Evolutionary conservation across 2,888 invertebrate genomes (phyloP), one percentile per base, ranked within the genome.

Genomic region (Apodemia hepburni): DNA sequence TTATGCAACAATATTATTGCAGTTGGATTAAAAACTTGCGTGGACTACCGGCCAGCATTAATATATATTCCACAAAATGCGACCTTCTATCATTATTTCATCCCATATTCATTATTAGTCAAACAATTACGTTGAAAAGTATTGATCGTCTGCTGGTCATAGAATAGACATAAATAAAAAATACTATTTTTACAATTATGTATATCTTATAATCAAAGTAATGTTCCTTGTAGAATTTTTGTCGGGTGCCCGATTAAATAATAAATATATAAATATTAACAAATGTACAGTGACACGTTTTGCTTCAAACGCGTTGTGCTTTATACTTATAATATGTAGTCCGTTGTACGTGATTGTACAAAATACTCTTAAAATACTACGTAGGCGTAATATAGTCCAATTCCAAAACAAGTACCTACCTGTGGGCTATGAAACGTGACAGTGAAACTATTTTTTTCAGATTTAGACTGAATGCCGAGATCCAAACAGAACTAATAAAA

Each of bases 221-320:
- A 3, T 5, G 0, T 15, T 42, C 15, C 42, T 42, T 42, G 42
- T 42, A 15, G 0, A 42, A 0, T 18, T 49, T 47, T 18, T 9
- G 8, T 51, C 22, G 22, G 18, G 42, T 59, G 42, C 18, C 42
- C 42, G 15, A 17, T 27, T 59, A 59, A 22, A 38, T 42, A 59
- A 59, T 59, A 59, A 17, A 59, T 15, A 59, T 35, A 42, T 42
- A 59, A 59, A 42, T 59, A 59, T 42, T 22, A 15, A 42, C 42
- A 42, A 45, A 59, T 59, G 38, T 59, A 51, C 51, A 51, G 51
- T 51, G 51, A 27, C 51, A 51, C 27, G 9, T 51, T 22, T 51
- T 51, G 51, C 18, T 27, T 12, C 51, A 22, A 51, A 51, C 22
- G 51, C 51, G 27, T 51, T 51, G 51, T 51, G 51, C 51, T 22